These are phyloP conservation scores for Mesopsocus fuscifrons DNA, from an alignment of 2,888 invertebrate genomes.

Conservation along the genomic window DNA sequence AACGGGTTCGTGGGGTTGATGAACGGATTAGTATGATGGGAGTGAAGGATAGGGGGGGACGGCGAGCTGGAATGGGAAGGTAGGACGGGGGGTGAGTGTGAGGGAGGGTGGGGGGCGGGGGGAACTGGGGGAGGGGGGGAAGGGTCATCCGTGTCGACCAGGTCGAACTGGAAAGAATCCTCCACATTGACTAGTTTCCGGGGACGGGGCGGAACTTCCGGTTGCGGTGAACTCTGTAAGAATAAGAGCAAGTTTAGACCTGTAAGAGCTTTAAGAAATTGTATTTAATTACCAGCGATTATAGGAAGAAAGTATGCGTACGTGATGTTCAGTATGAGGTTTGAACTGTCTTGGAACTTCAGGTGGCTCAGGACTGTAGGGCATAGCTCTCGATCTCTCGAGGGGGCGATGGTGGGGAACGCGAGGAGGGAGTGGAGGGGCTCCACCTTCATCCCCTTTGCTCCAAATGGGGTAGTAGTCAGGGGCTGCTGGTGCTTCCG, in stretches of 20 bases:
- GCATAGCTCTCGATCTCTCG: conserved; percentile 40
- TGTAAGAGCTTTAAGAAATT: too few relatives aligned
- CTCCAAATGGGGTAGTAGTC: conserved; percentile 50
- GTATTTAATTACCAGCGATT: too few relatives aligned
- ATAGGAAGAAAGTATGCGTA: too few relatives aligned
- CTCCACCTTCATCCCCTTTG: conserved; percentile 23
- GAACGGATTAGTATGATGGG: conserved; percentile 1
- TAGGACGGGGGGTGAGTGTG: not conserved
- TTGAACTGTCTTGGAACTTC: conserved; percentile 47
- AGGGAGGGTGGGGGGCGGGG: conserved; percentile 20
- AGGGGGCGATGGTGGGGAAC: conserved; percentile 47
- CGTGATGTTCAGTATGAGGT: conserved; percentile 22
- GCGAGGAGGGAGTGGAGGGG: conserved; percentile 54
- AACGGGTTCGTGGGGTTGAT: conserved; percentile 5
- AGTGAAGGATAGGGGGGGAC: too few relatives aligned
- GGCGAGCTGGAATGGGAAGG: not conserved
- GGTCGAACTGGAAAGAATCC: conserved; percentile 66
- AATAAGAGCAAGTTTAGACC: conserved; percentile 8
- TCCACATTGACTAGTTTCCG: conserved; percentile 31
- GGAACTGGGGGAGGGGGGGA: not conserved
- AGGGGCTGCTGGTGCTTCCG: conserved; percentile 33
- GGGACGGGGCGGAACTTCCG: conserved; percentile 19
- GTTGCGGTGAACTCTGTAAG: conserved; percentile 8
- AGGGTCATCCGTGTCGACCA: conserved; percentile 64
- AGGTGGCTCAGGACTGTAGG: conserved; percentile 34